These are phyloP conservation scores for Phania funesta DNA, from an alignment of 2,888 invertebrate species.

Conservation along the genomic window DNA sequence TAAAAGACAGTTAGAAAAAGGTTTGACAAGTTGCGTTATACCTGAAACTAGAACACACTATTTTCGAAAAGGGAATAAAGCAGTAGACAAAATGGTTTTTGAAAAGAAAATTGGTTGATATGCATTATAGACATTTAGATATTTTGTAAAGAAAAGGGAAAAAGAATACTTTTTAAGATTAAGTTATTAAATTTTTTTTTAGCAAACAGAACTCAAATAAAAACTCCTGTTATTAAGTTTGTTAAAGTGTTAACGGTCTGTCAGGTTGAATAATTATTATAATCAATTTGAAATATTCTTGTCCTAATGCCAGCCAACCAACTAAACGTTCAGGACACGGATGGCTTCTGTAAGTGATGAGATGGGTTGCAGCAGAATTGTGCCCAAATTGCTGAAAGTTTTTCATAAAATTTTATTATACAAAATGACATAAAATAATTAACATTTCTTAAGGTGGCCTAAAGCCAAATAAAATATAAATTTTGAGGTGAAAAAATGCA, in stretches of 20 bases:
- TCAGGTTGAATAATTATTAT: conserved; percentile 57
- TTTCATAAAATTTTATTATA: conserved; percentile 56
- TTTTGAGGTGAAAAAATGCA: conserved; percentile 19
- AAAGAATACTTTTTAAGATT: conserved; percentile 4
- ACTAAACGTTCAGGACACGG: neutral
- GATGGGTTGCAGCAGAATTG: neutral
- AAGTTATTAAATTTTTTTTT: conserved; percentile 40
- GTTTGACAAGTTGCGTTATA: too few species aligned
- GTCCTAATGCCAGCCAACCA: conserved; percentile 9
- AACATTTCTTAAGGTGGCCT: conserved; percentile 48
- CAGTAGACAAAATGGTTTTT: too few species aligned
- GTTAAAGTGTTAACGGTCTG: conserved; percentile 51
- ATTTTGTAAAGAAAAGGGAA: too few species aligned
- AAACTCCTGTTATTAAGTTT: conserved; percentile 11
- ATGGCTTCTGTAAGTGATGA: conserved; percentile 19
- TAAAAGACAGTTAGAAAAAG: too few species aligned
- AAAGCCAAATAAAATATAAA: conserved; percentile 48
- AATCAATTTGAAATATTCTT: conserved; percentile 61
- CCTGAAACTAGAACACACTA: too few species aligned
- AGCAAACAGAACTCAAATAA: neutral
- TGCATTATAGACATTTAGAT: too few species aligned
- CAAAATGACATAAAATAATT: conserved; percentile 65
- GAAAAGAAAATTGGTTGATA: too few species aligned
- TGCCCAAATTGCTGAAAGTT: conserved; percentile 15
- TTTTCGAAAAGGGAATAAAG: too few species aligned